Evolutionary conservation across 2,797 vertebrate species (phyloP), one percentile per base, ranked within the genome.

Genomic region (Cirrhinus molitorella): DNA sequence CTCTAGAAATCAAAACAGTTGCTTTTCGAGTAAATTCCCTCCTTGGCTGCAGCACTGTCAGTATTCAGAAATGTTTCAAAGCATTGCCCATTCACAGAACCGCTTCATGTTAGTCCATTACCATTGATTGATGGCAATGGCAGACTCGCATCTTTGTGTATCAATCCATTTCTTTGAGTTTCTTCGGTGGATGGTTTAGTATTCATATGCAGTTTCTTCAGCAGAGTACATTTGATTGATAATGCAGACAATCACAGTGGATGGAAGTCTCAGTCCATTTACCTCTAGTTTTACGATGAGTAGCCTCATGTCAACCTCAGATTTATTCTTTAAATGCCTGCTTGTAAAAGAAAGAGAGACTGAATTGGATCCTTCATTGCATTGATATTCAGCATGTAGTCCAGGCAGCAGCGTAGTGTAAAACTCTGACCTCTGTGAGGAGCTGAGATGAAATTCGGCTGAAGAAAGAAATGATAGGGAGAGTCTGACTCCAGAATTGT

Each of bases 211-310:
- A 57, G 68, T 61, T 53, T 85, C 61, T 71, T 61, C 76, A 63
- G 66, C 23, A 17, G 53, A 80, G 79, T 72, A 55, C 73, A 57
- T 88, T 89, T 89, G 88, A 89, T 86, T 88, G 87, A 89, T 89
- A 86, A 83, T 47, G 67, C 34, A 89, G 85, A 83, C 87, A 85
- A 87, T 87, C 86, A 74, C 84, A 67, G 25, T 80, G 76, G 81
- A 88, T 70, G 72, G 77, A 87, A 85, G 86, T 87, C 83, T 86
- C 76, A 86, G 70, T 86, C 79, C 84, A 87, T 87, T 89, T 87
- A 80, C 82, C 84, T 85, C 83, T 80, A 84, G 79, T 87, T 87
- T 79, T 68, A 83, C 74, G 19, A 79, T 78, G 83, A 82, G 78
- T 80, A 74, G 75, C 51, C 43, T 80, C 59, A 31, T 85, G 80